A percentile compares a stretch with the other conserved stretches of the same genome.
Conservation (phyloP, 2,113 vertebrate species). For the Poicephalus gulielmi region DNA sequence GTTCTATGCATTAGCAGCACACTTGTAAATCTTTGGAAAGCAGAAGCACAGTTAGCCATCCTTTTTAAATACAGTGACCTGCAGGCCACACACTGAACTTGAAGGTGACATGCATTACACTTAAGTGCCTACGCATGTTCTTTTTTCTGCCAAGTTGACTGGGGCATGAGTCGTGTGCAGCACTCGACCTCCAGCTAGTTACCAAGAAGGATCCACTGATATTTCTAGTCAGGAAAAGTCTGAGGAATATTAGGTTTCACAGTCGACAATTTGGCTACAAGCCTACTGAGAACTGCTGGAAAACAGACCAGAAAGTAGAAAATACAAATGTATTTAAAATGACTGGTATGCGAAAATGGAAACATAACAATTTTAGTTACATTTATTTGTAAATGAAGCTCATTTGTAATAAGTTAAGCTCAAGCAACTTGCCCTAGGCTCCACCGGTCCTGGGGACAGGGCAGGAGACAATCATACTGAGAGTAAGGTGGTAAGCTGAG, state of each 20-base stretch:
- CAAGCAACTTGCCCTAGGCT: neutral
- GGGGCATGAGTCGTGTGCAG: neutral
- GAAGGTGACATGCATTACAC: neutral
- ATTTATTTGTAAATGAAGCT: neutral
- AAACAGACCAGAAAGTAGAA: neutral
- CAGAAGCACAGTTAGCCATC: neutral
- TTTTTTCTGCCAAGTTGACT: neutral
- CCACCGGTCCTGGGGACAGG: neutral
- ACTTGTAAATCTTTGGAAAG: neutral
- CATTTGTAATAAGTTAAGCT: neutral
- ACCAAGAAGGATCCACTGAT: neutral
- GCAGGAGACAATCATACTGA: neutral
- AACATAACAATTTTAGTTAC: neutral
- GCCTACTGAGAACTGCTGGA: neutral
- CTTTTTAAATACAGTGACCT: neutral
- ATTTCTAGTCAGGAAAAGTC: neutral
- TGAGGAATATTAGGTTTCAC: neutral
- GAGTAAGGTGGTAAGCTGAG: neutral
- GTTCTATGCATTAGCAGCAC: no score
- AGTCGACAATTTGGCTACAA: neutral
- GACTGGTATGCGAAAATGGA: neutral
- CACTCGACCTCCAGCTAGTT: fast-evolving
- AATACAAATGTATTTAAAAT: neutral
- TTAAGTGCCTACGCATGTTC: neutral
- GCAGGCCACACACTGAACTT: neutral